A percentile compares a stretch with the other conserved stretches of the same genome.
These are phyloP conservation scores for Operophtera brumata DNA, from an alignment of 2,888 invertebrate species.

Conservation along the genomic window DNA sequence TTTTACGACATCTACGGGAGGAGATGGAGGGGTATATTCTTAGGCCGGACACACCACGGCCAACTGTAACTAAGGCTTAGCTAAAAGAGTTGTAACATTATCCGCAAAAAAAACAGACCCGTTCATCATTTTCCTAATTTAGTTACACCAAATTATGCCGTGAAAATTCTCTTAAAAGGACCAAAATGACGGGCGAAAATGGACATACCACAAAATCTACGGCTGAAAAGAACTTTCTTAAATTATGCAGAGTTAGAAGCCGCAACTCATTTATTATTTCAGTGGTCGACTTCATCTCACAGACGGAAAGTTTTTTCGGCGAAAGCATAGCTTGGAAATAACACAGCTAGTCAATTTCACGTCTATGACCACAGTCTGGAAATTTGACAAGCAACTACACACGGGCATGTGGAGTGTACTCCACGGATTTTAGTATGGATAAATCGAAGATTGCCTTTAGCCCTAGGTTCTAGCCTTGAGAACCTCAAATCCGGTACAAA, in stretches of 20 bases:
- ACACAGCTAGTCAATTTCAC: neutral
- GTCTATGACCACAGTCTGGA: too few species aligned
- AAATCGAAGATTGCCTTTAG: too few species aligned
- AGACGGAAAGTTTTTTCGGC: neutral
- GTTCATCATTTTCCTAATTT: neutral
- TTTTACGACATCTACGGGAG: too few species aligned
- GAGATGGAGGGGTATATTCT: too few species aligned
- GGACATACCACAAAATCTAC: neutral
- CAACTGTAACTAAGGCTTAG: neutral
- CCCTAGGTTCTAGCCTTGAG: too few species aligned
- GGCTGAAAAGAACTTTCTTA: neutral
- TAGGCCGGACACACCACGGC: too few species aligned
- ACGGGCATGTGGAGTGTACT: too few species aligned
- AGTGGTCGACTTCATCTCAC: constrained; percentile 36
- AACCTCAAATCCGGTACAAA: too few species aligned
- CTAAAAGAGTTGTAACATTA: neutral
- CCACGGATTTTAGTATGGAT: too few species aligned
- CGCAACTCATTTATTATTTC: constrained; percentile 53
- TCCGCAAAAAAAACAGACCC: neutral
- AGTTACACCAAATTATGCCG: neutral
- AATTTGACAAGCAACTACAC: too few species aligned
- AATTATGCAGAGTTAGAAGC: constrained; percentile 47
- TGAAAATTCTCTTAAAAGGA: constrained; percentile 29
- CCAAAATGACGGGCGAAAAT: neutral
- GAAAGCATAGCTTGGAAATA: neutral